phyloP scores from a whole-genome alignment of 1,140 invertebrate species.

The Diuraphis noxia region DNA sequence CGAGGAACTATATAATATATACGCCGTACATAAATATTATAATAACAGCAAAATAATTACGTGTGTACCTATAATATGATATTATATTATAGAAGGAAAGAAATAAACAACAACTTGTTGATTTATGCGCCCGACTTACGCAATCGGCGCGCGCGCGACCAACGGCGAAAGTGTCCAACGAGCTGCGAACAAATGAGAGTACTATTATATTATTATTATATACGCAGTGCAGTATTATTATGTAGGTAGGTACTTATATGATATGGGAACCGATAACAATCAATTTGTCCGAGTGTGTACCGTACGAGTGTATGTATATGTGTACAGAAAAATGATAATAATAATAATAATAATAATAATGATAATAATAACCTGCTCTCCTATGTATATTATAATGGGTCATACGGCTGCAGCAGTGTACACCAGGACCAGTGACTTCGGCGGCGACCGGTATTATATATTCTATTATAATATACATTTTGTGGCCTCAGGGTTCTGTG shows the following conservation, averaged over 20 bases:
- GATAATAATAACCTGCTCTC: not conserved
- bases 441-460: constrained; percentile 12
- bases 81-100: not conserved
- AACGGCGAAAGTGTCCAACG: constrained; percentile 34
- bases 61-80: not conserved
- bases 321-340: not conserved
- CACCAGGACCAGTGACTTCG: not conserved
- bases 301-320: not conserved
- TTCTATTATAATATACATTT: not conserved
- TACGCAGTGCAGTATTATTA: not conserved
- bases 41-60: not conserved
- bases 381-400: too few relatives aligned
- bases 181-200: constrained; percentile 41
- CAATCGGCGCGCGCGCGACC: not conserved
- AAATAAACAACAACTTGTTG: constrained; percentile 17
- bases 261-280: constrained; percentile 24
- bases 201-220: not conserved
- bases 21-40: not conserved
- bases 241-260: not conserved
- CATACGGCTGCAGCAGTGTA: too few relatives aligned
- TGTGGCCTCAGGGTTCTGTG: constrained; percentile 15
- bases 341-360: constrained; percentile 30
- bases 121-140: constrained; percentile 44
- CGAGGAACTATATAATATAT: not conserved
- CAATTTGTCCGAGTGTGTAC: constrained; percentile 42